These are phyloP conservation scores for Saxicola maurus DNA, from an alignment of 2,797 vertebrate species.

Conservation along the genomic window DNA sequence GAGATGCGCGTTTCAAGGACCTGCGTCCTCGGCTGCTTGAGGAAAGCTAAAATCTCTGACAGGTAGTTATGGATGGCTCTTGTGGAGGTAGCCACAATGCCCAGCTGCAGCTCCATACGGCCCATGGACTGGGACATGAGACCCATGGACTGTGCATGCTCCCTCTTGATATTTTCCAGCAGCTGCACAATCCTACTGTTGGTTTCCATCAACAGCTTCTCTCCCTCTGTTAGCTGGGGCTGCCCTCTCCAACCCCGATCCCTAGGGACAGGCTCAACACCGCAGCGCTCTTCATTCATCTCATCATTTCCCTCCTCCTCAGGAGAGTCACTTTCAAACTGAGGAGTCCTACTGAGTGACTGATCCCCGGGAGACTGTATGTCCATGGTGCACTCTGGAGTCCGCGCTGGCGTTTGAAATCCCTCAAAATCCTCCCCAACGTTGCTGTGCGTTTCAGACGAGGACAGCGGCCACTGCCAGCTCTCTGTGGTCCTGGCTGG, in stretches of 20 bases:
- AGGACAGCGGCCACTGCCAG: slow-evolving; percentile 71
- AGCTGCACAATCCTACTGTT: slow-evolving; percentile 73
- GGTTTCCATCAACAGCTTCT: slow-evolving; percentile 72
- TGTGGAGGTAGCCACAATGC: slow-evolving; percentile 74
- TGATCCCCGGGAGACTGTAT: slow-evolving; percentile 67
- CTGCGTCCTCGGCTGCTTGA: slow-evolving; percentile 69
- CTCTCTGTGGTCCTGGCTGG: slow-evolving; percentile 71
- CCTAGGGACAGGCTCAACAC: slow-evolving; percentile 72
- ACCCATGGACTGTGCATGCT: slow-evolving; percentile 72
- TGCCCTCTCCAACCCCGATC: slow-evolving; percentile 73
- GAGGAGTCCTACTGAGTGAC: slow-evolving; percentile 72
- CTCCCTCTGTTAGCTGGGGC: slow-evolving; percentile 70
- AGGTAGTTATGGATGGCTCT: slow-evolving; percentile 74
- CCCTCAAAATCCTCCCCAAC: slow-evolving; percentile 72
- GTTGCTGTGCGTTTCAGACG: slow-evolving; percentile 70
- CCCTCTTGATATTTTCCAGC: slow-evolving; percentile 72
- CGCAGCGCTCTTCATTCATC: slow-evolving; percentile 68
- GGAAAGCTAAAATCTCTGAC: slow-evolving; percentile 72
- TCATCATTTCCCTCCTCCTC: slow-evolving; percentile 71
- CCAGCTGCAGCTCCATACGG: slow-evolving; percentile 70
- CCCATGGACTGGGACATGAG: slow-evolving; percentile 72
- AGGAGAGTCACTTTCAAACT: slow-evolving; percentile 73
- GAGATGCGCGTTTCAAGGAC: slow-evolving; percentile 71
- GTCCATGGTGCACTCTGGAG: slow-evolving; percentile 69
- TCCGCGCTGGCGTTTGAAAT: slow-evolving; percentile 69